These are phyloP conservation scores for Apostichopus japonicus DNA, from an alignment of 35 echinoderm and acorn worm species.

Conservation along the genomic window DNA sequence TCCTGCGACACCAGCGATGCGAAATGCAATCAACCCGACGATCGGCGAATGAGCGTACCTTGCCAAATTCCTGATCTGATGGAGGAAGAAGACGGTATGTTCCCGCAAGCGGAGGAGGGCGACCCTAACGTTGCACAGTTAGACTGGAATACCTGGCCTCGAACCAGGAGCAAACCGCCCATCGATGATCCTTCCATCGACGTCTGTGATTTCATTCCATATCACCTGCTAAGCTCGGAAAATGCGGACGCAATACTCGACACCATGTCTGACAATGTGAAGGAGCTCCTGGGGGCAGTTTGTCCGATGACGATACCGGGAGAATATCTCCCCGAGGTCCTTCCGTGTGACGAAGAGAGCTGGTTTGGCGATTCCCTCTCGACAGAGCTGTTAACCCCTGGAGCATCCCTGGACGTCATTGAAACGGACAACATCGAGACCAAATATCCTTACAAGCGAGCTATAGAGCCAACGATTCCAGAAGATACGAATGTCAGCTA, in stretches of 20 bases:
- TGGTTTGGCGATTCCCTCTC: slow-evolving; percentile 53
- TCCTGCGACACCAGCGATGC: neutral
- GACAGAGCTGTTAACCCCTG: slow-evolving; percentile 50
- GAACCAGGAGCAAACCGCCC: neutral
- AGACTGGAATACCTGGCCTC: slow-evolving; percentile 46
- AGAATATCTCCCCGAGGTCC: slow-evolving; percentile 35
- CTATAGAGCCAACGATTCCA: neutral
- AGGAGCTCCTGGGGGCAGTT: slow-evolving; percentile 26
- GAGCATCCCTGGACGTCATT: slow-evolving; percentile 38
- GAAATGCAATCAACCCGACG: slow-evolving; percentile 11
- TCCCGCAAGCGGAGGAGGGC: neutral
- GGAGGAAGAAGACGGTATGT: neutral
- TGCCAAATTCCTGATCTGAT: neutral
- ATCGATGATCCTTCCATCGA: slow-evolving; percentile 13
- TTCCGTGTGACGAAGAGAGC: slow-evolving; percentile 40
- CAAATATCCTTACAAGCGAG: neutral
- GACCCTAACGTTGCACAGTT: neutral
- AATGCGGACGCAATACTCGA: slow-evolving; percentile 13
- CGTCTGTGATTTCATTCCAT: slow-evolving; percentile 50
- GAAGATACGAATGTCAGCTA: neutral
- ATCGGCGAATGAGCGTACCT: slow-evolving; percentile 6
- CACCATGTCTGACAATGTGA: neutral
- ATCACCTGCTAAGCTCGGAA: slow-evolving; percentile 37
- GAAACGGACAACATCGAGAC: slow-evolving; percentile 7
- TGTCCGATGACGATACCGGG: slow-evolving; percentile 14